Evolutionary conservation across 2,888 invertebrate species (phyloP).

Genomic region (Galerucella pusilla): DNA sequence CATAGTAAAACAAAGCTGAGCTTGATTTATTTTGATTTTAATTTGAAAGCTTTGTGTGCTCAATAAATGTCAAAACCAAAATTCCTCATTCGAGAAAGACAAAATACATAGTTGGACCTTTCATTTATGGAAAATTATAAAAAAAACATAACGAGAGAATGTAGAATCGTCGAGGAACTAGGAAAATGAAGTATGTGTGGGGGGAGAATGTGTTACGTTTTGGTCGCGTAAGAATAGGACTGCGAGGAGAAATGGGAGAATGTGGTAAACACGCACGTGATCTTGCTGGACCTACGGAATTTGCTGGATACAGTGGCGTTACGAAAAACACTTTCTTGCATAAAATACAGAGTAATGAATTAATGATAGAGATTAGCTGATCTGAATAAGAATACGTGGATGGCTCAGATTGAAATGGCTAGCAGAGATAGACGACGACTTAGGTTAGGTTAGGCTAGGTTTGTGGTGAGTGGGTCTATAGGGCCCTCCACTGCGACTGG

Average conservation of each 20-base stretch:
- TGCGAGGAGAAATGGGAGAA: constrained; percentile 40
- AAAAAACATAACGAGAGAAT: neutral
- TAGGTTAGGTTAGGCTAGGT: too few species aligned
- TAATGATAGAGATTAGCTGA: too few species aligned
- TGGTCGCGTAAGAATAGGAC: constrained; percentile 4
- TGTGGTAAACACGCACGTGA: constrained; percentile 64
- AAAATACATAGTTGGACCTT: neutral
- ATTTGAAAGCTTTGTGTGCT: neutral
- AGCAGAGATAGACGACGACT: too few species aligned
- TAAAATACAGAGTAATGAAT: too few species aligned
- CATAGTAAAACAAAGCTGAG: neutral
- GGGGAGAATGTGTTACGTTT: neutral
- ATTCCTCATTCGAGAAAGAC: neutral
- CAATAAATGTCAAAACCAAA: too few species aligned
- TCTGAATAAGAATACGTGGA: too few species aligned
- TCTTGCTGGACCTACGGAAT: constrained; percentile 59
- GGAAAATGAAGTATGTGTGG: neutral
- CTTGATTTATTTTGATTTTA: neutral
- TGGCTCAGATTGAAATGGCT: too few species aligned
- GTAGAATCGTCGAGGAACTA: neutral
- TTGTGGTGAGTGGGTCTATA: too few species aligned
- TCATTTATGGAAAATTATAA: too few species aligned
- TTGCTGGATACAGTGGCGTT: constrained; percentile 1
- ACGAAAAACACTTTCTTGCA: neutral
- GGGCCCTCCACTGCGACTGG: too few species aligned